Evolutionary conservation across 2,888 invertebrate species (phyloP), one percentile per base, ranked within the genome.

Genomic region (Drosophila meridionalis): DNA sequence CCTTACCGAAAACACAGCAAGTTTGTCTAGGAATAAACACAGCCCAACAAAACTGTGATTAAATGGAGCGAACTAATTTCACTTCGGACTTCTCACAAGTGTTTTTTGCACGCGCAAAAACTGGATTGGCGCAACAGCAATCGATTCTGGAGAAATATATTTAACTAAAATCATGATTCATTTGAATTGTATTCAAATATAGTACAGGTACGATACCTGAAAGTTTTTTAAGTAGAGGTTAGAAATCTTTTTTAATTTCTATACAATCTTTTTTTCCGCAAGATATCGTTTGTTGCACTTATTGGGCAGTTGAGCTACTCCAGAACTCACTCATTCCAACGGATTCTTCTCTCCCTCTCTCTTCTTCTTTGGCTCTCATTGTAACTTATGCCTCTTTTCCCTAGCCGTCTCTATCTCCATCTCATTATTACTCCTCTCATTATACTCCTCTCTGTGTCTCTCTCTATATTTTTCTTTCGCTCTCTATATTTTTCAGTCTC

Each of bases 21-120:
- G 1, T 34, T 6, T 12, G n/a, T 38, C 14, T 40, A 43, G 7
- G 3, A 64, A 61, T 58, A 60, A 67, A 32, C 74, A 74, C 50
- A 3, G 50, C 3, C 20, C 50, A 52, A 6, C 34, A 20, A 20
- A 20, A 34, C 34, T 11, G 32, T 50, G n/a, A 20, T 50, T 50
- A 4, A 32, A 32, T 50, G 32, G 20, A 52, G 50, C 6, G 5
- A 20, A 11, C 11, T 50, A 9, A 14, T n/a, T 7, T 14, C 3
- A 48, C 7, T 3, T 4, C 14, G 14, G 1, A 8, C 30, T 8
- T 8, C 3, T 14, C 28, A 14, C 0, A n/a, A 48, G n/a, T 9
- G 30, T 4, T 40, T 40, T 40, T 20, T 20, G 20, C 40, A 40
- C 40, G 7, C 7, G 40, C 14, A 5, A 8, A 14, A 48, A 28